A percentile compares a stretch with the other conserved stretches of the same genome.
Evolutionary conservation across 2,888 invertebrate genomes (phyloP).

Genomic region (Luperina nickerlii): DNA sequence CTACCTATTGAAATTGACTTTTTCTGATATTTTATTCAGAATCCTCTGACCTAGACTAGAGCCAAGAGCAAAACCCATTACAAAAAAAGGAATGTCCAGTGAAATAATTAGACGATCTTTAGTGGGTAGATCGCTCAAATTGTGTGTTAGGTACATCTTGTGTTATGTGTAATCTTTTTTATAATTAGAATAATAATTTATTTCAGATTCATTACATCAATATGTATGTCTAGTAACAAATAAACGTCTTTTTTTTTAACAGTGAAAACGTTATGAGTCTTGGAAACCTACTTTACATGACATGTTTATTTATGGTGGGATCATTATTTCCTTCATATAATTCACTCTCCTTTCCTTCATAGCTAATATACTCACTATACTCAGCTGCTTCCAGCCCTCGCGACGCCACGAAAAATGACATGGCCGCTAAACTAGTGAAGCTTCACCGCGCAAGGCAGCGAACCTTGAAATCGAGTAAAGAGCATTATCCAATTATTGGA

Average conservation of each 20-base stretch:
- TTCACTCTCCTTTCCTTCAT: neutral
- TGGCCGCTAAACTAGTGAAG: constrained; percentile 13
- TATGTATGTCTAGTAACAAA: no score
- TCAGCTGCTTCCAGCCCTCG: neutral
- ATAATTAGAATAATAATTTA: no score
- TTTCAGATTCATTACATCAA: no score
- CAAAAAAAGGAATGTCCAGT: neutral
- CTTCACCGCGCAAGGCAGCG: constrained; percentile 25
- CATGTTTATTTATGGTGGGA: neutral
- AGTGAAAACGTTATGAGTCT: no score
- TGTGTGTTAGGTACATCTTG: no score
- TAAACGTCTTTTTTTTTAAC: no score
- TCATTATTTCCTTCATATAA: neutral
- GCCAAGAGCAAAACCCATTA: no score
- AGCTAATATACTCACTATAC: neutral
- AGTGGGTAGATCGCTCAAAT: no score
- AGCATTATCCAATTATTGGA: constrained; percentile 51
- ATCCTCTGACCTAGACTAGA: no score
- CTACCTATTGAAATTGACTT: neutral
- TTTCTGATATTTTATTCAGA: neutral
- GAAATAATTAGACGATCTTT: no score
- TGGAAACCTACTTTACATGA: neutral
- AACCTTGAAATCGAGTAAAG: constrained; percentile 58
- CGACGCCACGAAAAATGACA: neutral
- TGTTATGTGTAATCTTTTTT: no score